phyloP scores from a whole-genome alignment of 2,113 vertebrate genomes.

The Pachypanchax playfairii region DNA sequence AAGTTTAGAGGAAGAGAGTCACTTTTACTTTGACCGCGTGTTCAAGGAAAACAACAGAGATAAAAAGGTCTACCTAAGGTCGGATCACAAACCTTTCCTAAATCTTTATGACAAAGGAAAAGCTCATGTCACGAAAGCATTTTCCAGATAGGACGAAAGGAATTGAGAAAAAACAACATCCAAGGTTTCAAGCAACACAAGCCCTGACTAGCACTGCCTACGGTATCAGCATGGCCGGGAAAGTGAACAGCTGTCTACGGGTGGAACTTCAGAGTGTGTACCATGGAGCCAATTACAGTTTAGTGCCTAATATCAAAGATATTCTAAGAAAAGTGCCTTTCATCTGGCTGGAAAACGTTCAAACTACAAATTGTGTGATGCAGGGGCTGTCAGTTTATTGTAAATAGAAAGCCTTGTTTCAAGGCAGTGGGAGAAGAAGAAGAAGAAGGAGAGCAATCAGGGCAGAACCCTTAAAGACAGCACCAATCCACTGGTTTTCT shows the following conservation, averaged over 20 bases:
- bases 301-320: constrained; percentile 51
- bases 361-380: constrained; percentile 31
- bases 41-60: constrained; percentile 36
- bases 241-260: constrained; percentile 26
- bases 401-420: constrained; percentile 62
- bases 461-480: constrained; percentile 71
- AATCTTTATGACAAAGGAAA: constrained; percentile 21
- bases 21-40: constrained; percentile 42
- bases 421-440: constrained; percentile 66
- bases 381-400: constrained; percentile 51
- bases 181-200: constrained; percentile 41
- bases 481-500: constrained; percentile 68
- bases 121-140: background rate
- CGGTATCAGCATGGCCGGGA: constrained; percentile 13
- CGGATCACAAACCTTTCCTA: constrained; percentile 37
- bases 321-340: constrained; percentile 66
- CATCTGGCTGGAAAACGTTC: constrained; percentile 40
- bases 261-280: constrained; percentile 26
- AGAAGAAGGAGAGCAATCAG: constrained; percentile 65
- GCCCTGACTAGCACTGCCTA: constrained; percentile 42
- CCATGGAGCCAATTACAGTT: constrained; percentile 43
- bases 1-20: constrained; percentile 64
- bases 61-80: constrained; percentile 22
- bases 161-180: constrained; percentile 36
- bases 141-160: constrained; percentile 26